A percentile compares a stretch with the other conserved stretches of the same genome.
phyloP scores from a whole-genome alignment of 2,113 vertebrate genomes.

The zebrafish (Danio rerio) region GRCz12tu NC_133183.1:23363001-23363500 shows the following conservation, averaged over 20 bases:
- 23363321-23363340: neutral
- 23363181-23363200: conserved; percentile 77
- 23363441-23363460: neutral
- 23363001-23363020: neutral
- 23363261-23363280: conserved; percentile 41
- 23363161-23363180: conserved; percentile 41
- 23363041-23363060: neutral
- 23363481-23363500: neutral
- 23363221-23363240: conserved; percentile 79
- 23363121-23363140: conserved; percentile 63
- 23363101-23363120: conserved; percentile 8
- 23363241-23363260: conserved; percentile 56
- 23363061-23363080: conserved; percentile 12
- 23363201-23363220: conserved; percentile 81
- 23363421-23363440: neutral
- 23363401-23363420: neutral
- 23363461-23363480: neutral
- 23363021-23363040: neutral
- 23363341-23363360: neutral
- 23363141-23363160: conserved; percentile 62
- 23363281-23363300: conserved; percentile 36
- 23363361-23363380: neutral
- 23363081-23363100: neutral
- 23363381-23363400: neutral
- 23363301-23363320: conserved; percentile 23